Conservation (phyloP, 2,888 invertebrate genomes). For the Melipona bicolor region DNA sequence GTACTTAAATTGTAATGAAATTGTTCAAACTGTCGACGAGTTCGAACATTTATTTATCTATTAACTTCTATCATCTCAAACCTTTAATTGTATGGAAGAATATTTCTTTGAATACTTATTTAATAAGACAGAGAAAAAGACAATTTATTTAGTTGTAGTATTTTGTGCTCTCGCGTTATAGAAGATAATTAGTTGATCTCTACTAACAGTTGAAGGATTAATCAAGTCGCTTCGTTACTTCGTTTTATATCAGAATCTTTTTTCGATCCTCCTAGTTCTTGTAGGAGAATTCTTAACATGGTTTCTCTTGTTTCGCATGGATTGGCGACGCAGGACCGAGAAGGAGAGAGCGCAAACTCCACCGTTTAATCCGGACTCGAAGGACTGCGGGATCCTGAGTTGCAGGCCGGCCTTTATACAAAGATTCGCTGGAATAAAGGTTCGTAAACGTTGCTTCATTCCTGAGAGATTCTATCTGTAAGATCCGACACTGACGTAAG, state of each 20-base stretch:
- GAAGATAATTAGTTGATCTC: too few species aligned
- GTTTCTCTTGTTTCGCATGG: not conserved
- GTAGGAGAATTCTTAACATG: not conserved
- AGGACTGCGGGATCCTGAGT: slow-evolving; percentile 94
- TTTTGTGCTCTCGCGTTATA: too few species aligned
- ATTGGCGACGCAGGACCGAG: slow-evolving; percentile 76
- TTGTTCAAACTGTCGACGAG: too few species aligned
- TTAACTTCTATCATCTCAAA: too few species aligned
- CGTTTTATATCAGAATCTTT: too few species aligned
- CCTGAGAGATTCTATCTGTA: not conserved
- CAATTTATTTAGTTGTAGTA: too few species aligned
- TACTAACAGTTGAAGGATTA: slow-evolving; percentile 6
- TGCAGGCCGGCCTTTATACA: slow-evolving; percentile 95
- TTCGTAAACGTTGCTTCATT: slow-evolving; percentile 78
- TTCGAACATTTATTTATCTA: too few species aligned
- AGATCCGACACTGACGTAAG: not conserved
- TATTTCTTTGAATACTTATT: too few species aligned
- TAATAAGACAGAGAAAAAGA: too few species aligned
- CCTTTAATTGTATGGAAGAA: too few species aligned
- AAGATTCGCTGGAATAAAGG: slow-evolving; percentile 95
- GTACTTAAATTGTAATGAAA: too few species aligned
- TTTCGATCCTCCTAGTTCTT: too few species aligned
- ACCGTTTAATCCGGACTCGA: slow-evolving; percentile 86
- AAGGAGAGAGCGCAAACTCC: slow-evolving; percentile 82
- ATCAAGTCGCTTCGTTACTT: slow-evolving; percentile 1